phyloP scores from a whole-genome alignment of 1,140 invertebrate genomes.

The Drosophila parabipectinata region DNA sequence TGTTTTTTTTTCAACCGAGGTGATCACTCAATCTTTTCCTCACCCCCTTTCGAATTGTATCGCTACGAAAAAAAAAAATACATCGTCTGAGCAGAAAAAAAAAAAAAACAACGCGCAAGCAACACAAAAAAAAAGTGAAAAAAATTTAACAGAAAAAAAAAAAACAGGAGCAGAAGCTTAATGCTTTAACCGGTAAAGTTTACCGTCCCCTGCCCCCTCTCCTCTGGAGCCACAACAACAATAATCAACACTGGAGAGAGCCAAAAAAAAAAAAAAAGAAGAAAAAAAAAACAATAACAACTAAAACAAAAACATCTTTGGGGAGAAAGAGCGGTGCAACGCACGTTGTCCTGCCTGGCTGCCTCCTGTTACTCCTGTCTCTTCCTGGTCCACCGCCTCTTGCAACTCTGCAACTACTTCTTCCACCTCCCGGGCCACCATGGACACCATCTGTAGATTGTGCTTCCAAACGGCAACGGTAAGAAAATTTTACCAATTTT shows the following conservation, averaged over 20 bases:
- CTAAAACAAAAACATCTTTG: conserved; percentile 10
- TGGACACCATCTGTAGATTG: conserved; percentile 84
- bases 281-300: conserved; percentile 32
- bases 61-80: conserved; percentile 6
- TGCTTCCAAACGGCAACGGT: conserved; percentile 84
- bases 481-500: conserved; percentile 35
- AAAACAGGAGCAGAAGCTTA: conserved; percentile 15
- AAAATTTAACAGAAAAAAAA: background rate
- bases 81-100: background rate
- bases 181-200: conserved; percentile 69
- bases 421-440: conserved; percentile 45
- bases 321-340: conserved; percentile 16
- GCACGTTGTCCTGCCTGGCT: conserved; percentile 61
- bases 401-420: conserved; percentile 22
- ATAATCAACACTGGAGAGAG: conserved; percentile 17
- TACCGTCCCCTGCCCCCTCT: conserved; percentile 29
- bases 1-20: conserved; percentile 28
- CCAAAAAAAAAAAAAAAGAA: conserved; percentile 31
- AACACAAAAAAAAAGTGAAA: conserved; percentile 4
- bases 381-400: conserved; percentile 51
- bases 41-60: conserved; percentile 1
- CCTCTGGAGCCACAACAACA: conserved; percentile 36
- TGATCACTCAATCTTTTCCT: conserved; percentile 3
- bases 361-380: background rate
- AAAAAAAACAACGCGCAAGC: conserved; percentile 8